phyloP scores from a whole-genome alignment of 2,797 vertebrate species.

The Sebastes flavidus region DNA sequence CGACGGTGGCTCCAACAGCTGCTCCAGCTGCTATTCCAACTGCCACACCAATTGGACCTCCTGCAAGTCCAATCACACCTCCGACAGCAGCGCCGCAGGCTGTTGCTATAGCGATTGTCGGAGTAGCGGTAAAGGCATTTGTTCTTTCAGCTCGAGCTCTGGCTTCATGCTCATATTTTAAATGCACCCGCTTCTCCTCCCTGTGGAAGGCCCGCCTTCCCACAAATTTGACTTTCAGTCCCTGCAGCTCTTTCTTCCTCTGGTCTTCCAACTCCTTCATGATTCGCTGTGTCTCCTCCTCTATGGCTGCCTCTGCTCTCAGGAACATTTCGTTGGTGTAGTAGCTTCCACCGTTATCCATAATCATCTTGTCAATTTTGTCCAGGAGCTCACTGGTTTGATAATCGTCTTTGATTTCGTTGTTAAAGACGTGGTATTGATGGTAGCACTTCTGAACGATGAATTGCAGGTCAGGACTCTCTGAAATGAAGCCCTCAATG shows the following conservation, averaged over 20 bases:
- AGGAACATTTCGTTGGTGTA: constrained; percentile 63
- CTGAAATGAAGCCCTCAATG: constrained; percentile 51
- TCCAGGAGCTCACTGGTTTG: constrained; percentile 51
- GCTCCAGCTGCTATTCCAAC: constrained; percentile 55
- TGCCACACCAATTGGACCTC: constrained; percentile 40
- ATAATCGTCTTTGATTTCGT: constrained; percentile 51
- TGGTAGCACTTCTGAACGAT: constrained; percentile 28
- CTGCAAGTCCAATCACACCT: constrained; percentile 38
- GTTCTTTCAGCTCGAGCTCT: constrained; percentile 41
- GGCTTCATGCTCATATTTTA: constrained; percentile 38
- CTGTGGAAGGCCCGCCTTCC: not conserved
- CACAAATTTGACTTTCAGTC: constrained; percentile 12
- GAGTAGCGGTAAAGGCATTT: constrained; percentile 32
- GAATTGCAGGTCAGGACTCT: constrained; percentile 38
- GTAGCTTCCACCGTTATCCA: constrained; percentile 15
- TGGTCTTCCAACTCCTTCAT: constrained; percentile 33
- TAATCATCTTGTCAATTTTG: constrained; percentile 57
- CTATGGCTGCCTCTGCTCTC: constrained; percentile 54
- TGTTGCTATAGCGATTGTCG: not conserved
- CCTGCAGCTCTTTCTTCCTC: constrained; percentile 32
- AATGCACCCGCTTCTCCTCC: constrained; percentile 29
- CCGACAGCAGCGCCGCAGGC: constrained; percentile 47
- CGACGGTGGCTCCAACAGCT: constrained; percentile 38
- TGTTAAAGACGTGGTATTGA: constrained; percentile 63
- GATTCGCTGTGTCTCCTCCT: constrained; percentile 48